These are phyloP conservation scores for Eulemur mongoz DNA, from an alignment of 2,797 vertebrate genomes.

Conservation along the genomic window DNA sequence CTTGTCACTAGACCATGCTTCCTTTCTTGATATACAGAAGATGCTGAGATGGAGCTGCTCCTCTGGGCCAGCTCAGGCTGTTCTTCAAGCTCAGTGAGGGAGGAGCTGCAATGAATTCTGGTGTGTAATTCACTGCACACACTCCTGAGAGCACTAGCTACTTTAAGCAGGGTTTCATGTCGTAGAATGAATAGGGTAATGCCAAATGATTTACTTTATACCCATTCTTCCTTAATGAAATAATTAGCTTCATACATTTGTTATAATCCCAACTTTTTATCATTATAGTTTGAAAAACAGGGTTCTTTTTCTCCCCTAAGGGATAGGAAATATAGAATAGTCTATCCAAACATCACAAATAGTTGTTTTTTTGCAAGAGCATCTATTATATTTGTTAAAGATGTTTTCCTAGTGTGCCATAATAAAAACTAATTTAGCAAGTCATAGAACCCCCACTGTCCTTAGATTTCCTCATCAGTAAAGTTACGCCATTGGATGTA, in stretches of 20 bases:
- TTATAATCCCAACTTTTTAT: neutral
- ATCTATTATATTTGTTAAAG: neutral
- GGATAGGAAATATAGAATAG: neutral
- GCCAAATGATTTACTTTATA: neutral
- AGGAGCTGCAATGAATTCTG: no score
- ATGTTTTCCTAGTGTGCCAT: neutral
- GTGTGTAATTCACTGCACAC: accelerated
- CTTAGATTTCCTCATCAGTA: neutral
- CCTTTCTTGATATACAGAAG: neutral
- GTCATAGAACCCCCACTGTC: neutral
- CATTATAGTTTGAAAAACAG: neutral
- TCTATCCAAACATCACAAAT: neutral
- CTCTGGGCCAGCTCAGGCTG: neutral
- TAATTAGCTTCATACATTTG: neutral
- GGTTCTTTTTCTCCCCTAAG: neutral
- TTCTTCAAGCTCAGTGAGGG: neutral
- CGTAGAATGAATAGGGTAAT: neutral
- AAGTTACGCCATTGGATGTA: neutral
- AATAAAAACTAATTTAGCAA: neutral
- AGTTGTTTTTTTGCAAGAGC: neutral
- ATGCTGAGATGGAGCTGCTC: neutral
- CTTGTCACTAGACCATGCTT: neutral
- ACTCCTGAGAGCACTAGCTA: neutral
- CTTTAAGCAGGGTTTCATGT: neutral
- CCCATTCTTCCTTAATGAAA: neutral